phyloP scores from a whole-genome alignment of 92 coral and sea anemone genomes.

The Parazoanthus swiftii region DNA sequence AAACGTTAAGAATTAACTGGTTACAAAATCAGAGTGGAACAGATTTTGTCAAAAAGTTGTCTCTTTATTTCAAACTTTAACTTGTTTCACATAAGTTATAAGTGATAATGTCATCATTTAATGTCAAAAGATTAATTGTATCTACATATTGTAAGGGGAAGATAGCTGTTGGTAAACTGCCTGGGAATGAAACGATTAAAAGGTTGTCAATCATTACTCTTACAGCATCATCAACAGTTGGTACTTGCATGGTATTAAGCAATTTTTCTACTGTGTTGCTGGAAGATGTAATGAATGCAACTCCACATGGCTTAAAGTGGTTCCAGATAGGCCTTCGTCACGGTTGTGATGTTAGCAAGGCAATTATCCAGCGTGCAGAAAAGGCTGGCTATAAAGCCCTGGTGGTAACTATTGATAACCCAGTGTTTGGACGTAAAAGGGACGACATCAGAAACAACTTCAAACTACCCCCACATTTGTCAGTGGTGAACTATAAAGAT shows the following conservation, averaged over 20 bases:
- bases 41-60: too few relatives aligned
- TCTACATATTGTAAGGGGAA: too few relatives aligned
- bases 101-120: too few relatives aligned
- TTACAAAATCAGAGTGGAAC: too few relatives aligned
- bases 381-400: constrained; percentile 42
- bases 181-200: too few relatives aligned
- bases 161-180: too few relatives aligned
- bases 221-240: constrained; percentile 3
- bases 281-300: constrained; percentile 29
- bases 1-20: too few relatives aligned
- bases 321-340: constrained; percentile 5
- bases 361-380: constrained; percentile 29
- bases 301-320: constrained; percentile 40
- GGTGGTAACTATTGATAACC: constrained; percentile 37
- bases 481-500: constrained; percentile 33
- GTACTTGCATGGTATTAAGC: constrained; percentile 27
- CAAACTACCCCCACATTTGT: constrained; percentile 48
- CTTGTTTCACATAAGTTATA: too few relatives aligned
- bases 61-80: too few relatives aligned
- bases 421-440: constrained; percentile 28
- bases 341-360: background rate
- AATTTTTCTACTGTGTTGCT: background rate
- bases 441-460: constrained; percentile 44
- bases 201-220: background rate
- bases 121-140: too few relatives aligned